Base-by-base conservation (phyloP, 2,797 vertebrate genomes). In the Nannoperca obscura region DNA sequence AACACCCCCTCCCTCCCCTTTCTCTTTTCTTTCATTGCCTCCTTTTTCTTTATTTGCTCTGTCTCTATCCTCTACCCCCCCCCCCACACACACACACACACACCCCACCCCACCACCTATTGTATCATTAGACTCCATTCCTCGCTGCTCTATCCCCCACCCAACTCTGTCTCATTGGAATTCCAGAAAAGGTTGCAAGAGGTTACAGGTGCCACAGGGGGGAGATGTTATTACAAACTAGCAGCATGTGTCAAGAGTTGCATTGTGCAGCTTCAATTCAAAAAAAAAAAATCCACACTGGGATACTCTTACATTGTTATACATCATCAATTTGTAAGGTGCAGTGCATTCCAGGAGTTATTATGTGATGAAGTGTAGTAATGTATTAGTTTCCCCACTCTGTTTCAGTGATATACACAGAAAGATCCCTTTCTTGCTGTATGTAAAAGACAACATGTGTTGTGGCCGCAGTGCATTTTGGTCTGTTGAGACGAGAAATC, bases 171-270 rank as follows among this genome's bases (percentile, higher is more conserved):
- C 58, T 72, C 66, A 9, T 7, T 74, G 65, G 64, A 73, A 87
- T 63, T 81, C 64, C 61, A 65, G 32, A n/a, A 49, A 69, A 65
- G 66, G 78, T 83, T 78, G 65, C 46, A 2, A 10, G 80, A 80
- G 81, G 84, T 88, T 83, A 86, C 90, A 91, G 86, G 85, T 91
- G 90, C 50, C 65, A 68, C 59, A 71, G 70, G 55, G 78, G 47
- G 46, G 42, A 72, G 82, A 24, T 61, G 11, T 52, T 42, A 68
- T 53, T 69, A 71, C 58, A 34, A 64, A 61, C 63, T 13, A 44
- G 40, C 57, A 19, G 47, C 34, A 0, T 14, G 22, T 15, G 2
- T 69, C 73, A 61, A 24, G 53, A 46, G 66, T 32, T 4, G 9
- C 60, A n/a, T 7, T 36, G 24, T 53, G 60, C 65, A 40, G 7